Base-by-base conservation (phyloP, 2,888 invertebrate genomes). In the Sturmia bella region DNA sequence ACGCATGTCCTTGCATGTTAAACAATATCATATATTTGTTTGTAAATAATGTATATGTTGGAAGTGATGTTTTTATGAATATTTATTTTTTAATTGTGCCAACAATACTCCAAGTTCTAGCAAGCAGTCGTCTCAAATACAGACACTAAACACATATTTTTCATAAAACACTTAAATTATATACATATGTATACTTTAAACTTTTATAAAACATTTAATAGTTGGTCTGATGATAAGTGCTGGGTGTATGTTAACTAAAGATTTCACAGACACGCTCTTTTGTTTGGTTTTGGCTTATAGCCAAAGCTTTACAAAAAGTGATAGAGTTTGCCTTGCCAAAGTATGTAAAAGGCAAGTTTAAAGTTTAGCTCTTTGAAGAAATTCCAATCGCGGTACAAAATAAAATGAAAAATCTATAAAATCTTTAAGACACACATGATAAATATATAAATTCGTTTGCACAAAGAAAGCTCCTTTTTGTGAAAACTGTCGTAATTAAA, bases 21-120 rank as follows among this genome's bases (percentile, higher is more conserved):
- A 64, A 82, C 64, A 74, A 74, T 15, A 77, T 70, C 73, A 74
- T 56, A 57, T 74, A 77, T 64, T 77, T 77, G 24, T 70, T 68
- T 39, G 32, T 11, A 56, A 54, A 73, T 41, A 77, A 69, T 68
- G 66, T 19, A 68, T 68, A 45, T 66, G 61, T 17, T 68, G 54
- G 43, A 7, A 17, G 24, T 54, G 11, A 52, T 52, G 43, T 59
- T 78, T 11, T 66, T 57, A 50, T n/a, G 24, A n/a, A 61, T 52
- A 21, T 50, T 59, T n/a, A 45, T 56, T 21, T 52, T 68, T 59
- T n/a, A n/a, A n/a, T n/a, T n/a, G n/a, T 15, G 48, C 12, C 24
- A 32, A 7, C 4, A 7, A 50, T 56, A 64, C 64, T 78, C 24
- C 43, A 12, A 72, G 56, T 70, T 32, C 64, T 63, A 50, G 17